Percentiles rank a stretch among this genome's conserved stretches.
Evolutionary conservation across 2,113 vertebrate genomes (phyloP).

Genomic region (Turdus rufiventris): DNA sequence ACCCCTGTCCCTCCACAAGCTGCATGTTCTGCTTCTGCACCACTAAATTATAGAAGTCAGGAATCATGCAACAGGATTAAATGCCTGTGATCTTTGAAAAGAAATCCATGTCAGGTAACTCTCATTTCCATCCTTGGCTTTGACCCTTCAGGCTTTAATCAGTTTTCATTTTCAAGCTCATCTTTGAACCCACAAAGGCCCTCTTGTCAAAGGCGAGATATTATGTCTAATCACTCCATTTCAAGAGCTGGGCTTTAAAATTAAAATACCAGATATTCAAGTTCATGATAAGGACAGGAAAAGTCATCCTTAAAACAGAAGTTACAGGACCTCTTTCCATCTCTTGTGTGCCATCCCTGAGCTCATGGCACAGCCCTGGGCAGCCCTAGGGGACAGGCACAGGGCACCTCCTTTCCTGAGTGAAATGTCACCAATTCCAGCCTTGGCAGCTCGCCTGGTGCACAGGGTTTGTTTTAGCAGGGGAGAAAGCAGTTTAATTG

Average conservation of each 20-base stretch:
- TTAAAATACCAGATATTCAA: conserved; percentile 17
- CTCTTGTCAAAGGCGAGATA: conserved; percentile 34
- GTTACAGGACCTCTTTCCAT: not conserved
- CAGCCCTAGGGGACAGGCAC: not conserved
- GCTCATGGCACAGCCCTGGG: accelerated
- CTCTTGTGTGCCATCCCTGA: accelerated
- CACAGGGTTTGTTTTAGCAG: not conserved
- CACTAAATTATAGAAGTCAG: not conserved
- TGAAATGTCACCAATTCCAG: not conserved
- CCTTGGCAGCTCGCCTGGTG: not conserved
- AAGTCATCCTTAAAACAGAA: not conserved
- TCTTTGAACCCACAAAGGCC: conserved; percentile 56
- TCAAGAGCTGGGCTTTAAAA: conserved; percentile 31
- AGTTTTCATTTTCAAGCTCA: conserved; percentile 28
- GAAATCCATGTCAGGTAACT: conserved; percentile 18
- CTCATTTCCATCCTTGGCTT: conserved; percentile 27
- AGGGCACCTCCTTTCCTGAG: not conserved
- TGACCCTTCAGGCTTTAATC: conserved; percentile 55
- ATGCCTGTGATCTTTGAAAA: conserved; percentile 29
- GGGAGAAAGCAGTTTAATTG: conserved; percentile 26
- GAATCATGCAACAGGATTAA: not conserved
- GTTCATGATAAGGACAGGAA: not conserved
- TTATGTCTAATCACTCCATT: conserved; percentile 26
- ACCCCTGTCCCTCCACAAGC: not conserved
- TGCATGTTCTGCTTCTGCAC: not conserved